Conservation (phyloP, 2,113 vertebrate species). For the Sylvilagus bachmani region DNA sequence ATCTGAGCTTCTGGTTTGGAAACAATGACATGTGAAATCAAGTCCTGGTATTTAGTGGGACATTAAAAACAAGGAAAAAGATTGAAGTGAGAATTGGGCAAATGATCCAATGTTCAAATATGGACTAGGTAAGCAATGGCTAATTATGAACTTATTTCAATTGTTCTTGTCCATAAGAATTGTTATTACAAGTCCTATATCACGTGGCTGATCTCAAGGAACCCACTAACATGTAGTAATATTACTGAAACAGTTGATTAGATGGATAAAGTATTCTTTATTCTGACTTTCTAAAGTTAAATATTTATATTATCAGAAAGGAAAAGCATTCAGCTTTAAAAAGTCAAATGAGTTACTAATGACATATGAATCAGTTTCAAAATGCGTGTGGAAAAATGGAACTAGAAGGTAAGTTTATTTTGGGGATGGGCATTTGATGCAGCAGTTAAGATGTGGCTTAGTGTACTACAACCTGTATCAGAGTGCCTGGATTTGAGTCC, state of each 20-base stretch:
- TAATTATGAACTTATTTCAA: conserved; percentile 31
- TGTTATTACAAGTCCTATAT: neutral
- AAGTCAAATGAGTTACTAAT: neutral
- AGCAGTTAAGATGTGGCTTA: too few species aligned
- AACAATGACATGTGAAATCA: conserved; percentile 29
- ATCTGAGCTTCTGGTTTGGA: neutral
- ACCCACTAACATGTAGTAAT: neutral
- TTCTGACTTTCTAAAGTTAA: conserved; percentile 1
- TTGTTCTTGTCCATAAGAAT: neutral
- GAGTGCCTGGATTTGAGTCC: too few species aligned
- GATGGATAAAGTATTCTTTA: neutral
- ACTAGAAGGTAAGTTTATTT: too few species aligned
- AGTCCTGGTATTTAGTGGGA: neutral
- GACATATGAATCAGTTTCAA: too few species aligned
- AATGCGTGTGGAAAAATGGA: too few species aligned
- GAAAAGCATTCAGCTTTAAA: neutral
- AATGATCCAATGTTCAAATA: neutral
- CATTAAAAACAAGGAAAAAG: conserved; percentile 13
- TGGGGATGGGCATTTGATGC: too few species aligned
- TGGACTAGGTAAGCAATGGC: neutral
- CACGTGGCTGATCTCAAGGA: neutral
- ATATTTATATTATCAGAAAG: neutral
- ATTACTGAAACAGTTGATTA: conserved; percentile 21
- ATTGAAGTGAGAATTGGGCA: neutral
- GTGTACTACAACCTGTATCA: too few species aligned